A percentile compares a stretch with the other conserved stretches of the same genome.
phyloP scores from a whole-genome alignment of 2,113 vertebrate genomes.

The Atractosteus spatula region DNA sequence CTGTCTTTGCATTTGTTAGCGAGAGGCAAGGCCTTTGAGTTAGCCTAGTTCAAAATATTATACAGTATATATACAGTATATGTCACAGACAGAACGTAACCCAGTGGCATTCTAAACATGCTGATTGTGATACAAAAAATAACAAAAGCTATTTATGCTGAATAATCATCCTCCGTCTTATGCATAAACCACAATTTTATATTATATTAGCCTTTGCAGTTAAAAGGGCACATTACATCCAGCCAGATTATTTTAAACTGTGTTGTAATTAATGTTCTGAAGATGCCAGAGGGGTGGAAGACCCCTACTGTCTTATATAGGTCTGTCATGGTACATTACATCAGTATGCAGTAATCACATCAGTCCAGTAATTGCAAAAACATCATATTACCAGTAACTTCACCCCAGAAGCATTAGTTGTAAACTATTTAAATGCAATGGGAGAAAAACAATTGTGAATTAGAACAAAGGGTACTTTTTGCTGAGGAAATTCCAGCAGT shows the following conservation, averaged over 20 bases:
- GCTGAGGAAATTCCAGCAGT: too few relatives aligned
- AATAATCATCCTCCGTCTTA: too few relatives aligned
- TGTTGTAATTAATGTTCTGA: background rate
- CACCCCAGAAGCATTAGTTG: background rate
- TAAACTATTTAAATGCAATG: background rate
- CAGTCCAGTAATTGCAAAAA: background rate
- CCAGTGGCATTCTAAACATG: too few relatives aligned
- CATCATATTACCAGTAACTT: background rate
- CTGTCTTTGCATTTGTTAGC: too few relatives aligned
- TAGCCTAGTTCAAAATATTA: too few relatives aligned
- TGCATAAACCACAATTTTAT: too few relatives aligned
- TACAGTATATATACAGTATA: too few relatives aligned
- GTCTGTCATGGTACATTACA: conserved; percentile 3
- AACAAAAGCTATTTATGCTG: too few relatives aligned
- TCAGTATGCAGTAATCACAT: background rate
- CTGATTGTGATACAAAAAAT: too few relatives aligned
- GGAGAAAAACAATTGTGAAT: background rate
- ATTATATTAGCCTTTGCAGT: background rate
- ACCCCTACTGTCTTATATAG: background rate
- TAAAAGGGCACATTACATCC: background rate
- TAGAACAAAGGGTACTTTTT: background rate
- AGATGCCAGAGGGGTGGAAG: background rate
- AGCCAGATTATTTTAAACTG: background rate
- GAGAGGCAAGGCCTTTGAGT: too few relatives aligned
- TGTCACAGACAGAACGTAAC: too few relatives aligned